A percentile compares a stretch with the other conserved stretches of the same genome.
These are phyloP conservation scores for Indicator indicator DNA, from an alignment of 2,113 vertebrate genomes.

Conservation along the genomic window DNA sequence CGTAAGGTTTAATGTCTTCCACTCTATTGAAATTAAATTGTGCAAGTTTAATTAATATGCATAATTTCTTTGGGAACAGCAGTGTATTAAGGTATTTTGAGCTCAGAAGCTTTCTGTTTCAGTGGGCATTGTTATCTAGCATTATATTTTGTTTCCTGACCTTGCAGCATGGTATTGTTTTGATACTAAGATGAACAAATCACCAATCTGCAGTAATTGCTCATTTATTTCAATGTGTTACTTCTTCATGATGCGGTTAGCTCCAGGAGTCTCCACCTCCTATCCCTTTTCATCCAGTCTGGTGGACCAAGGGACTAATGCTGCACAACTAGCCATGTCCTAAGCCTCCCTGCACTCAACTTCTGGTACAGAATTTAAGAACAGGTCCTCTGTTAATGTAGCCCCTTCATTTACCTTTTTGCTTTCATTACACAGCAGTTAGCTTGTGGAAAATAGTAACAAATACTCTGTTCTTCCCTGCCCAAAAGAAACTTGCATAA, in stretches of 20 bases:
- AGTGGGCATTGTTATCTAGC: neutral
- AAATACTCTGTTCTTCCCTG: neutral
- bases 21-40: neutral
- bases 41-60: neutral
- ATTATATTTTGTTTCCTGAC: neutral
- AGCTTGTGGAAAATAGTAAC: neutral
- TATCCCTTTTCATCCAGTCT: neutral
- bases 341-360: neutral
- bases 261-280: neutral
- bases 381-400: neutral
- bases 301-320: neutral
- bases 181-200: neutral
- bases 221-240: neutral
- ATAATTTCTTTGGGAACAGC: neutral
- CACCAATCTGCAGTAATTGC: neutral
- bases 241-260: neutral
- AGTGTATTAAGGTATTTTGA: neutral
- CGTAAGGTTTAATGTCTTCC: neutral
- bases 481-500: neutral
- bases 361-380: neutral
- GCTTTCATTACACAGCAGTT: neutral
- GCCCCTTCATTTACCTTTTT: neutral
- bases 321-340: rapidly evolving
- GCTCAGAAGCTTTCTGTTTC: neutral
- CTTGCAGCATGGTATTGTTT: neutral